phyloP scores from a whole-genome alignment of 2,113 vertebrate species.

The Cercocebus atys region DNA sequence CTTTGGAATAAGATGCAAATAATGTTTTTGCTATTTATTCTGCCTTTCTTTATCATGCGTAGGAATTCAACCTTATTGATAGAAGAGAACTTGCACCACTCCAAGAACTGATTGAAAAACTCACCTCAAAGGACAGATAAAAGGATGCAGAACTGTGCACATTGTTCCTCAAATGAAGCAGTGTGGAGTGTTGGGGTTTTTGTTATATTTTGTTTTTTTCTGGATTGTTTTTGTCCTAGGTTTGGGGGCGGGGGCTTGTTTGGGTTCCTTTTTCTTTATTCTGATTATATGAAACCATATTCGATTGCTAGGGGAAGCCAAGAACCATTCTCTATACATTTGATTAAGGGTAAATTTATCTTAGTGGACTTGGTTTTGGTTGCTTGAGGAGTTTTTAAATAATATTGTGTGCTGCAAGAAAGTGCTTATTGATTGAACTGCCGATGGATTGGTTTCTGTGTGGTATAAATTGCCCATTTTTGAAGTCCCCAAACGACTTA shows the following conservation, averaged over 20 bases:
- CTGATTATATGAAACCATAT: slow-evolving; percentile 62
- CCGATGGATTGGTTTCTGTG: slow-evolving; percentile 80
- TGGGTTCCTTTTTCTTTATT: slow-evolving; percentile 69
- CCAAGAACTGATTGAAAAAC: slow-evolving; percentile 93
- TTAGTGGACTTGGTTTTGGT: slow-evolving; percentile 74
- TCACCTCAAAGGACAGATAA: slow-evolving; percentile 94
- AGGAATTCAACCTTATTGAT: slow-evolving; percentile 95
- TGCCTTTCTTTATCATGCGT: background rate
- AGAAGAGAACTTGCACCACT: slow-evolving; percentile 92
- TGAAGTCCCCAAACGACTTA: slow-evolving; percentile 83
- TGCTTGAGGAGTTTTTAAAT: slow-evolving; percentile 79
- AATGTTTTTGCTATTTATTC: slow-evolving; percentile 39
- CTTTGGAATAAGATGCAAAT: slow-evolving; percentile 23
- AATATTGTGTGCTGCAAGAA: slow-evolving; percentile 78
- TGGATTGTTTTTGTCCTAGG: slow-evolving; percentile 53
- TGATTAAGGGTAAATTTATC: slow-evolving; percentile 80
- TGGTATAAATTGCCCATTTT: slow-evolving; percentile 79
- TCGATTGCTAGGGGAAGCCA: slow-evolving; percentile 80
- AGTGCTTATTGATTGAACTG: slow-evolving; percentile 76
- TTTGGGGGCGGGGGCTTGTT: slow-evolving; percentile 41
- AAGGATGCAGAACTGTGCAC: slow-evolving; percentile 69
- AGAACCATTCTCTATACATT: slow-evolving; percentile 83
- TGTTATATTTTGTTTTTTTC: slow-evolving; percentile 68
- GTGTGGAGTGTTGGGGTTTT: slow-evolving; percentile 69
- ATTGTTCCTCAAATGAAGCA: slow-evolving; percentile 78